phyloP scores from a whole-genome alignment of 2,888 invertebrate species.

The Rotaria socialis region DNA sequence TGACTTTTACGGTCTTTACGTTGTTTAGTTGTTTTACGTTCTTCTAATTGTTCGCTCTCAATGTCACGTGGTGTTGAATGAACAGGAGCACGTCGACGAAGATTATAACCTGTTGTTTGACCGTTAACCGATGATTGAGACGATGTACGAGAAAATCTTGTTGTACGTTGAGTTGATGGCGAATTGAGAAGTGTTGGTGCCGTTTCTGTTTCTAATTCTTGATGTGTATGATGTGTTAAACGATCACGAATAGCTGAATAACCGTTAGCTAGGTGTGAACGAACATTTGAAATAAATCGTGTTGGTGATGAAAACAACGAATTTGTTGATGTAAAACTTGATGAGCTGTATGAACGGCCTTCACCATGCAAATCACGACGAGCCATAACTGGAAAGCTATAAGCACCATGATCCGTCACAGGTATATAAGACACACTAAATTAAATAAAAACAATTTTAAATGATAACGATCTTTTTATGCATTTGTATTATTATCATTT shows the following conservation, averaged over 20 bases:
- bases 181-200: neutral
- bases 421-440: slow-evolving; percentile 27
- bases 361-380: slow-evolving; percentile 29
- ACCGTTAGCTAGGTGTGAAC: neutral
- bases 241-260: slow-evolving; percentile 12
- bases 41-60: neutral
- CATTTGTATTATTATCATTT: too few relatives aligned
- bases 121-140: neutral
- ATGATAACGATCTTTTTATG: too few relatives aligned
- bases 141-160: slow-evolving; percentile 16
- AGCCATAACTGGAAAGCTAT: slow-evolving; percentile 15
- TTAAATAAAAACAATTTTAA: neutral
- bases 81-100: neutral
- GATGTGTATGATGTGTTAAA: neutral
- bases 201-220: neutral
- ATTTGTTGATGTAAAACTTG: neutral
- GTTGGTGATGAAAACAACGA: neutral
- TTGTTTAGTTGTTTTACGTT: neutral
- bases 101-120: neutral
- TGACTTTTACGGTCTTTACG: neutral
- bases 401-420: neutral
- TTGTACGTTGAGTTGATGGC: neutral
- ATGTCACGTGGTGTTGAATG: slow-evolving; percentile 20
- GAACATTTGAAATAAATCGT: neutral
- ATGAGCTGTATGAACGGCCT: neutral